Evolutionary conservation across 2,888 invertebrate species (phyloP).

Genomic region (Ommatoiulus sabulosus): DNA sequence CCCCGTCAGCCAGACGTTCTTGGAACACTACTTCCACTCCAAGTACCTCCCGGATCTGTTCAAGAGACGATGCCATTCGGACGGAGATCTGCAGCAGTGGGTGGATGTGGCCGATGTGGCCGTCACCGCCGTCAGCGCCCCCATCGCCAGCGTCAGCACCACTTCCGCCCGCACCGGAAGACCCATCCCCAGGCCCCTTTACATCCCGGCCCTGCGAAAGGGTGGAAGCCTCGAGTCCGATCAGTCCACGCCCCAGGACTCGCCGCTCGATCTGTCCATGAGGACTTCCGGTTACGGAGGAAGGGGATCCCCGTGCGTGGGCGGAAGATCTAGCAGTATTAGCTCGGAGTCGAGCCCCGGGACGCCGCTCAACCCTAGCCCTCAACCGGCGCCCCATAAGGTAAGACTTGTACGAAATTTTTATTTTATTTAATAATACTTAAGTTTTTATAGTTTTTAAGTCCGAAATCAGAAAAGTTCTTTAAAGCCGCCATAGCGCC

Average conservation of each 20-base stretch:
- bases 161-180: conserved; percentile 62
- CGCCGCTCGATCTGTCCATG: conserved; percentile 85
- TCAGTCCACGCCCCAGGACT: conserved; percentile 78
- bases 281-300: conserved; percentile 67
- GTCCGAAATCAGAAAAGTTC: too few relatives aligned
- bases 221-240: conserved; percentile 72
- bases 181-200: conserved; percentile 66
- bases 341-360: conserved; percentile 63
- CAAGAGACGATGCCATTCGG: conserved; percentile 75
- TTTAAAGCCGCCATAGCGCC: too few relatives aligned
- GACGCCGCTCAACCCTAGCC: conserved; percentile 62
- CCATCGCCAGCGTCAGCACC: conserved; percentile 58
- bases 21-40: conserved; percentile 61
- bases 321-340: conserved; percentile 60
- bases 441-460: too few relatives aligned
- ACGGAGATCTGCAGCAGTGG: conserved; percentile 75
- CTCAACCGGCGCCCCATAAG: conserved; percentile 56
- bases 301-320: conserved; percentile 63
- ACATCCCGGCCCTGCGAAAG: conserved; percentile 65
- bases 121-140: conserved; percentile 10
- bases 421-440: neutral
- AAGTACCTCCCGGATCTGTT: conserved; percentile 73
- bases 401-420: neutral
- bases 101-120: conserved; percentile 65
- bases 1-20: conserved; percentile 61